Percentiles rank a stretch among this genome's conserved stretches.
phyloP scores from a whole-genome alignment of 2,888 invertebrate genomes.

The Cataglyphis rosenhaueri region DNA sequence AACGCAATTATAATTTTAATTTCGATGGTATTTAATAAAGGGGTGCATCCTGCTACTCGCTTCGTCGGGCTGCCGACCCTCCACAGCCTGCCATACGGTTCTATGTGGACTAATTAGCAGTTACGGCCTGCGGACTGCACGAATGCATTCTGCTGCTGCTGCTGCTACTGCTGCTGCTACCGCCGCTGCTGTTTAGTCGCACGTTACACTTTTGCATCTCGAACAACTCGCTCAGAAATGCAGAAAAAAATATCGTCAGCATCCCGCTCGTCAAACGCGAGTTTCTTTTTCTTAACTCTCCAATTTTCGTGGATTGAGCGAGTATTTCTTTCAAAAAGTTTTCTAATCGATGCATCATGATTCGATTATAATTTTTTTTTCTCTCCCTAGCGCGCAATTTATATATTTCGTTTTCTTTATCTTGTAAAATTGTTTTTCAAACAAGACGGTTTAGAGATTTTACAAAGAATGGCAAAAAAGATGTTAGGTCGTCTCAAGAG shows the following conservation, averaged over 20 bases:
- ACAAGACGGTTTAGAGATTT: neutral
- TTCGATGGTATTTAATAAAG: conserved; percentile 85
- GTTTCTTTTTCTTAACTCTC: neutral
- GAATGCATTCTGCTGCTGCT: conserved; percentile 72
- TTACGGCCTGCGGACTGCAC: conserved; percentile 76
- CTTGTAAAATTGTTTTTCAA: neutral
- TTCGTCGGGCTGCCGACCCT: conserved; percentile 70
- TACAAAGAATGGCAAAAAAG: neutral
- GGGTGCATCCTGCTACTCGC: conserved; percentile 78
- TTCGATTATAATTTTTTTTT: neutral
- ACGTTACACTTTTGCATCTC: conserved; percentile 68
- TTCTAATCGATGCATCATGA: neutral
- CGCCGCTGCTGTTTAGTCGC: conserved; percentile 47
- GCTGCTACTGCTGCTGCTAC: conserved; percentile 68
- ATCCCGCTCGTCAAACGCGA: neutral
- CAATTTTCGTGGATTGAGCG: neutral
- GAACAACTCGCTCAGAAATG: conserved; percentile 53
- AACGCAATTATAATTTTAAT: conserved; percentile 86
- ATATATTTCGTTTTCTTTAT: neutral
- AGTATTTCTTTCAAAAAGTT: neutral
- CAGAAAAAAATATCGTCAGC: conserved; percentile 29
- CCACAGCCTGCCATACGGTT: conserved; percentile 69
- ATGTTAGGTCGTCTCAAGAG: neutral
- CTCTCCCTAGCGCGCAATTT: neutral
- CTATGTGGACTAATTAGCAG: conserved; percentile 83